A percentile compares a stretch with the other conserved stretches of the same genome.
Conservation (phyloP, 35 echinoderm and acorn worm genomes). For the Heliocidaris tuberculata region DNA sequence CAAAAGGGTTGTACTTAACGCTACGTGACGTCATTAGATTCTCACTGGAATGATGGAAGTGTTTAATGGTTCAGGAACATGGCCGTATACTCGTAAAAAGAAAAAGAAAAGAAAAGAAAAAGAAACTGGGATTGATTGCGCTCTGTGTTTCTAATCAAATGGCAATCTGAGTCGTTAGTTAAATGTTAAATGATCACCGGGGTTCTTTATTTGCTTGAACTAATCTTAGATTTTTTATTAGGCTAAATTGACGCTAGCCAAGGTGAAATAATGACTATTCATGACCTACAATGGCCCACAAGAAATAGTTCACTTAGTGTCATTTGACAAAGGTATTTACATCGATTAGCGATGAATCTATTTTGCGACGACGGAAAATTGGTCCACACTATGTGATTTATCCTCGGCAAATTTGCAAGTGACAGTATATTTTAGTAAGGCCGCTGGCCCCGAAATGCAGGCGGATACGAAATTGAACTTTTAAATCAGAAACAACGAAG, state of each 20-base stretch:
- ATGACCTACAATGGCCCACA: neutral
- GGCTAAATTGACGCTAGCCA: neutral
- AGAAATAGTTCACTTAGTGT: constrained; percentile 15
- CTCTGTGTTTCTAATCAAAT: neutral
- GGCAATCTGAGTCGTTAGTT: neutral
- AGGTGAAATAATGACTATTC: neutral
- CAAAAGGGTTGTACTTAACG: neutral
- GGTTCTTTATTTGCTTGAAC: neutral
- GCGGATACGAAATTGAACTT: neutral
- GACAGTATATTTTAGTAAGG: constrained; percentile 17
- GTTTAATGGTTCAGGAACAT: neutral
- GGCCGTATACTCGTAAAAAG: neutral
- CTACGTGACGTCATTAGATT: neutral
- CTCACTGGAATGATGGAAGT: neutral
- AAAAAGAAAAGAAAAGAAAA: neutral
- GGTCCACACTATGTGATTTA: neutral
- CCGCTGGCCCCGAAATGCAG: neutral
- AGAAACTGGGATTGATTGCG: neutral
- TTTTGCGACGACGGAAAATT: neutral
- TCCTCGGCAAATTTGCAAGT: neutral
- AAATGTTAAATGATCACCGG: neutral
- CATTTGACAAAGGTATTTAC: neutral
- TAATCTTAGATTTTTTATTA: neutral
- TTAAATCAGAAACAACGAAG: neutral
- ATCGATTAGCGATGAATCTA: neutral